Evolutionary conservation across 2,888 invertebrate genomes (phyloP).

Genomic region (Chydorus sphaericus): DNA sequence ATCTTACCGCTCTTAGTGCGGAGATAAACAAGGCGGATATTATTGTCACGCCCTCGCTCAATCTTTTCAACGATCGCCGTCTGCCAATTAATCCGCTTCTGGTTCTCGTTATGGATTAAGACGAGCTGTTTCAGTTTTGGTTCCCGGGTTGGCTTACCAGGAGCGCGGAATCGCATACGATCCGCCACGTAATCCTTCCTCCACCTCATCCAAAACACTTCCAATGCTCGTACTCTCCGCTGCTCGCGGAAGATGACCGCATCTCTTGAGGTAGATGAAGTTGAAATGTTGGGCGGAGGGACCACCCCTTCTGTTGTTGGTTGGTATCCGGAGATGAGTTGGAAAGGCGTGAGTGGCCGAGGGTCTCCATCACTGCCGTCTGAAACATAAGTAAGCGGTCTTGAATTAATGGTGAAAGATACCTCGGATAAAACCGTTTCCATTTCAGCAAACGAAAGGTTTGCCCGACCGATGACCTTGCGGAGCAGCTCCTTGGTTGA

Average conservation of each 20-base stretch:
- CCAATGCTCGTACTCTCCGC: no score
- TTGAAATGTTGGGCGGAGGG: no score
- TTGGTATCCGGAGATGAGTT: background rate
- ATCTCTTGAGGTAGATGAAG: no score
- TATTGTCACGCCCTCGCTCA: background rate
- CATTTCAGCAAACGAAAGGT: slow-evolving; percentile 5
- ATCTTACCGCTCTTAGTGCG: background rate
- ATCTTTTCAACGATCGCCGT: background rate
- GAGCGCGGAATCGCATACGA: no score
- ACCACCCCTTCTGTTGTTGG: no score
- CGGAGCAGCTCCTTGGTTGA: slow-evolving; percentile 12
- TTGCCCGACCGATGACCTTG: slow-evolving; percentile 1
- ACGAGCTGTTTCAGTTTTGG: no score
- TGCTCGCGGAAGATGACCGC: no score
- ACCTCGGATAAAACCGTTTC: slow-evolving; percentile 10
- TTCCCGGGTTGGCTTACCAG: no score
- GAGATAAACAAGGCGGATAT: background rate
- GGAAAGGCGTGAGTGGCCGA: background rate
- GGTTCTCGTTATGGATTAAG: background rate
- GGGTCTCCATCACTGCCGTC: background rate
- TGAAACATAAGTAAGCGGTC: slow-evolving; percentile 12
- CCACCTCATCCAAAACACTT: no score
- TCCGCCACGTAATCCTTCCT: no score
- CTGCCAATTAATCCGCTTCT: background rate
- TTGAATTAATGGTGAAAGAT: slow-evolving; percentile 8